A percentile compares a stretch with the other conserved stretches of the same genome.
These are phyloP conservation scores for Melanotaenia maccullochi DNA, from an alignment of 2,797 vertebrate genomes.

Conservation along the genomic window DNA sequence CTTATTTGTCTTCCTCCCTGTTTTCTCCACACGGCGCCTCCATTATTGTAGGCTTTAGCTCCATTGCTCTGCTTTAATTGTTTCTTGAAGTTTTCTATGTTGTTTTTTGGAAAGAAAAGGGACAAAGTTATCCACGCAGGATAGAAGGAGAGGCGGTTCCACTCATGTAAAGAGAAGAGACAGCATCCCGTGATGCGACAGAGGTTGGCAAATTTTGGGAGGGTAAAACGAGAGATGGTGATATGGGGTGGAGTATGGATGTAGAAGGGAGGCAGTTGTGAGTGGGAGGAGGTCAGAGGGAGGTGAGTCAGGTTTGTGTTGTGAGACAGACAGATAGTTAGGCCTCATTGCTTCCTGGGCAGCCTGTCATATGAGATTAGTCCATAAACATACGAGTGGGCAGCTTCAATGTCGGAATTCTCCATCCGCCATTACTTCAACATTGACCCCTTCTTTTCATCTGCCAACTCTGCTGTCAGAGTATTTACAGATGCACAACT, in stretches of 20 bases:
- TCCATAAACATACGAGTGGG: slow-evolving; percentile 49
- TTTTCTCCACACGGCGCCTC: slow-evolving; percentile 57
- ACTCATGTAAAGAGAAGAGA: background rate
- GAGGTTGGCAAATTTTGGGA: slow-evolving; percentile 17
- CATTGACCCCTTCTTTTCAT: slow-evolving; percentile 34
- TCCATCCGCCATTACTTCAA: background rate
- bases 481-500: slow-evolving; percentile 76
- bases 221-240: slow-evolving; percentile 13
- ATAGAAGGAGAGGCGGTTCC: slow-evolving; percentile 13
- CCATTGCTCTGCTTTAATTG: slow-evolving; percentile 73
- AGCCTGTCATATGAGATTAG: slow-evolving; percentile 58
- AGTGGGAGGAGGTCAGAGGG: slow-evolving; percentile 33
- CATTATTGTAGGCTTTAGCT: slow-evolving; percentile 73
- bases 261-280: slow-evolving; percentile 12
- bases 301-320: slow-evolving; percentile 60
- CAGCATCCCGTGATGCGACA: slow-evolving; percentile 18
- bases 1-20: slow-evolving; percentile 28
- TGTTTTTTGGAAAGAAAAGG: slow-evolving; percentile 49
- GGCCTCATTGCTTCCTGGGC: slow-evolving; percentile 69
- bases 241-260: background rate
- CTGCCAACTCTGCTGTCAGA: slow-evolving; percentile 20
- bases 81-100: slow-evolving; percentile 73
- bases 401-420: slow-evolving; percentile 18
- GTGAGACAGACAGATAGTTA: slow-evolving; percentile 57
- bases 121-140: slow-evolving; percentile 25